Conservation (phyloP, 2,888 invertebrate genomes). For the Macroteleia sp. region DNA sequence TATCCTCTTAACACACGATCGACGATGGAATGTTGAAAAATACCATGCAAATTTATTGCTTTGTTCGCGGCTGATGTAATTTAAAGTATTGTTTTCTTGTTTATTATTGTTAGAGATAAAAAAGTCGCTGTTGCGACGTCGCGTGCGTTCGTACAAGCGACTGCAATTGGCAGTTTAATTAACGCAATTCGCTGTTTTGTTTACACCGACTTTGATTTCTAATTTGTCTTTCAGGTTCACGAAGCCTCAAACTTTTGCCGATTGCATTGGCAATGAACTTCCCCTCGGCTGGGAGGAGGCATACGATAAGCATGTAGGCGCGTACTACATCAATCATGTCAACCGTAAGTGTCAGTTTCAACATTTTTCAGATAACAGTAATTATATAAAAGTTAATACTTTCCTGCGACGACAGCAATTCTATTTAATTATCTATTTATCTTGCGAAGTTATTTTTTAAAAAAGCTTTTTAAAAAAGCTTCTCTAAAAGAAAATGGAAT, state of each 20-base stretch:
- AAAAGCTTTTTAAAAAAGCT: too few species aligned
- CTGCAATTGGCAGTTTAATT: too few species aligned
- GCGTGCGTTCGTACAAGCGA: too few species aligned
- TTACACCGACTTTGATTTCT: too few species aligned
- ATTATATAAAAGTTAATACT: too few species aligned
- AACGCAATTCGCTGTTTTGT: neutral
- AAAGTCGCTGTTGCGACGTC: too few species aligned
- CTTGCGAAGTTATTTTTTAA: too few species aligned
- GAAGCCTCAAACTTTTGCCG: slow-evolving; percentile 98
- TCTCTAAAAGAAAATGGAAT: too few species aligned
- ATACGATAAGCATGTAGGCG: slow-evolving; percentile 96
- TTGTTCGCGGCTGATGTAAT: slow-evolving; percentile 62
- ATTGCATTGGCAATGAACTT: slow-evolving; percentile 98
- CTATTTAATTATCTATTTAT: too few species aligned
- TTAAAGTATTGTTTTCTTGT: slow-evolving; percentile 16
- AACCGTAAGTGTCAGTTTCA: slow-evolving; percentile 89
- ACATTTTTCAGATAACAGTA: slow-evolving; percentile 16
- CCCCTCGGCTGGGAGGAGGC: slow-evolving; percentile 99
- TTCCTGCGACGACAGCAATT: too few species aligned
- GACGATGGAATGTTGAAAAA: slow-evolving; percentile 26
- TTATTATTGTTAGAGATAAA: neutral
- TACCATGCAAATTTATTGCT: slow-evolving; percentile 22
- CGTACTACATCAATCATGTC: slow-evolving; percentile 98
- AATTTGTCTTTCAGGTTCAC: slow-evolving; percentile 90
- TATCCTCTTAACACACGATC: slow-evolving; percentile 1